These are phyloP conservation scores for Orthosia cruda DNA, from an alignment of 2,888 invertebrate species.

Conservation along the genomic window DNA sequence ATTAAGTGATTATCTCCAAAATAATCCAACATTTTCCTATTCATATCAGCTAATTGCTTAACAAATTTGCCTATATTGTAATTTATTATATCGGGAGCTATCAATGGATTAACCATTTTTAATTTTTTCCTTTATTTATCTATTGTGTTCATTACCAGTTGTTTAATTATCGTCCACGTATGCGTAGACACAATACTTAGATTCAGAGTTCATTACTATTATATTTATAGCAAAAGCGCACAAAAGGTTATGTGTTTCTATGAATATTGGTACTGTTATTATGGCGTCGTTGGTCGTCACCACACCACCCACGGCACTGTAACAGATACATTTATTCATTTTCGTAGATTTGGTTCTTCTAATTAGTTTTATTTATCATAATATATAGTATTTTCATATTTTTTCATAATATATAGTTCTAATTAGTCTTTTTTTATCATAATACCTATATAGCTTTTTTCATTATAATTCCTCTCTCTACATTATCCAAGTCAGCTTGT, in stretches of 20 bases:
- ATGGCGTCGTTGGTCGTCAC: constrained; percentile 31
- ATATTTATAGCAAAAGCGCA: constrained; percentile 62
- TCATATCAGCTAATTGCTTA: constrained; percentile 5
- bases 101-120: constrained; percentile 15
- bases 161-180: constrained; percentile 53
- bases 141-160: constrained; percentile 33
- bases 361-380: not conserved
- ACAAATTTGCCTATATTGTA: constrained; percentile 9
- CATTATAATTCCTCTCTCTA: not conserved
- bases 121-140: constrained; percentile 18
- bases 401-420: not conserved
- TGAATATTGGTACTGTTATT: constrained; percentile 59
- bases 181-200: constrained; percentile 50
- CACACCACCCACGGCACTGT: constrained; percentile 35
- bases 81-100: constrained; percentile 4
- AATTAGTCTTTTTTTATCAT: not conserved
- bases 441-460: not conserved
- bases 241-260: constrained; percentile 58
- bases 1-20: constrained; percentile 16
- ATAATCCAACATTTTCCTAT: constrained; percentile 1
- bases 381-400: too few relatives aligned
- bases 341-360: constrained; percentile 21
- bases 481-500: not conserved
- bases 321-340: constrained; percentile 26
- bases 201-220: constrained; percentile 57